These are phyloP conservation scores for Drepana falcataria DNA, from an alignment of 2,888 invertebrate genomes.

Conservation along the genomic window DNA sequence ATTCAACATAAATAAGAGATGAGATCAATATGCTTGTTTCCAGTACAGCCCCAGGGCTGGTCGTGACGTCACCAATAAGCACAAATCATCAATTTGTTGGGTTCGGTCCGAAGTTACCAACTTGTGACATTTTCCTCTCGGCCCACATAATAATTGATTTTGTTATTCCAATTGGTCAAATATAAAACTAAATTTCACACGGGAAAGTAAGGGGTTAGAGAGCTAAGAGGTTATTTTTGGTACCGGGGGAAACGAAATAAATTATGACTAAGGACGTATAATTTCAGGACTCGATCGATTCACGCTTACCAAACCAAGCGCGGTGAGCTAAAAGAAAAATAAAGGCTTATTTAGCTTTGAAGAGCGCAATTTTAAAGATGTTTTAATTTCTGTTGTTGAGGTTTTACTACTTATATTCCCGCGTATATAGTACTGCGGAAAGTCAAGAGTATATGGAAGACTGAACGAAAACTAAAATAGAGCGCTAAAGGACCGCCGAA, in stretches of 20 bases:
- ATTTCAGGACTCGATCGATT: slow-evolving; percentile 31
- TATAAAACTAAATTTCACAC: slow-evolving; percentile 29
- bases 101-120: slow-evolving; percentile 10
- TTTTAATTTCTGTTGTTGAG: too few species aligned
- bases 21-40: slow-evolving; percentile 66
- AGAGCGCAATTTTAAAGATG: too few species aligned
- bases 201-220: slow-evolving; percentile 49
- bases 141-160: slow-evolving; percentile 43
- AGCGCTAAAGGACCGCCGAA: too few species aligned
- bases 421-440: too few species aligned
- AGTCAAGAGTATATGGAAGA: too few species aligned
- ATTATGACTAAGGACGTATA: slow-evolving; percentile 39
- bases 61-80: slow-evolving; percentile 9
- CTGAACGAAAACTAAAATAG: too few species aligned
- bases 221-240: slow-evolving; percentile 54
- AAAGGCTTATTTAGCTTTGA: slow-evolving; percentile 1
- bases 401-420: too few species aligned
- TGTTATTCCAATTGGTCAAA: slow-evolving; percentile 28
- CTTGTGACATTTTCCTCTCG: slow-evolving; percentile 25
- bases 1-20: slow-evolving; percentile 66
- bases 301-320: slow-evolving; percentile 29
- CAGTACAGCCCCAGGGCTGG: slow-evolving; percentile 10
- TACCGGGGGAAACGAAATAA: slow-evolving; percentile 27
- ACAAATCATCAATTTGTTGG: slow-evolving; percentile 14
- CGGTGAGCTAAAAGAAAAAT: slow-evolving; percentile 37